Evolutionary conservation across 2,797 vertebrate species (phyloP).

Genomic region (Mormyrops boulengeri): DNA sequence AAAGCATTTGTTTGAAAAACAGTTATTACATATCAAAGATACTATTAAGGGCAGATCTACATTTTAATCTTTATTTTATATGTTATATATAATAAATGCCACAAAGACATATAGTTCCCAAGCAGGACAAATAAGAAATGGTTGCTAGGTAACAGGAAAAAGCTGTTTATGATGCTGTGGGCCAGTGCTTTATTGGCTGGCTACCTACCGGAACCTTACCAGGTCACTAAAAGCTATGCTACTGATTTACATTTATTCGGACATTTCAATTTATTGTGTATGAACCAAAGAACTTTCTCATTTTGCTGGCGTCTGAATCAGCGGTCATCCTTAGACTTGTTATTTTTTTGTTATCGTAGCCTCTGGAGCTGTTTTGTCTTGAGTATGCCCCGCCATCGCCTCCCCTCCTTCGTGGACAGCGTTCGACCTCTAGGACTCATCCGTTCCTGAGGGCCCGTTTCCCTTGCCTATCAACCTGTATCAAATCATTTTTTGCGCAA

Average conservation of each 20-base stretch:
- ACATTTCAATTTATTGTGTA: neutral
- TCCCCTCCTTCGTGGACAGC: neutral
- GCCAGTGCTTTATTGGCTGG: neutral
- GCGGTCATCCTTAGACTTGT: neutral
- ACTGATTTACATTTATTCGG: neutral
- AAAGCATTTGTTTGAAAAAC: neutral
- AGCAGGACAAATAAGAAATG: neutral
- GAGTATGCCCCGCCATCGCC: neutral
- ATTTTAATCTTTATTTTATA: neutral
- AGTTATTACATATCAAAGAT: neutral
- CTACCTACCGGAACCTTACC: neutral
- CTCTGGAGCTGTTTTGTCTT: neutral
- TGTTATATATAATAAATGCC: neutral
- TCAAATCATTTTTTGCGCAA: neutral
- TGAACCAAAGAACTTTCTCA: neutral
- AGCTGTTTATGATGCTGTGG: neutral
- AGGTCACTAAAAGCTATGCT: neutral
- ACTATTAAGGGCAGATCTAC: neutral
- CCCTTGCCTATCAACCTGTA: neutral
- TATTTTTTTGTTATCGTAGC: neutral
- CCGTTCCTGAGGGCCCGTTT: neutral
- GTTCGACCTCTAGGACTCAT: neutral
- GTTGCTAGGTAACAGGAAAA: slow-evolving; percentile 5
- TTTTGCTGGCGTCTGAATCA: neutral
- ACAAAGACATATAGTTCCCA: neutral